A percentile compares a stretch with the other conserved stretches of the same genome.
These are phyloP conservation scores for Nymphalis urticae DNA, from an alignment of 2,888 invertebrate genomes.

Conservation along the genomic window DNA sequence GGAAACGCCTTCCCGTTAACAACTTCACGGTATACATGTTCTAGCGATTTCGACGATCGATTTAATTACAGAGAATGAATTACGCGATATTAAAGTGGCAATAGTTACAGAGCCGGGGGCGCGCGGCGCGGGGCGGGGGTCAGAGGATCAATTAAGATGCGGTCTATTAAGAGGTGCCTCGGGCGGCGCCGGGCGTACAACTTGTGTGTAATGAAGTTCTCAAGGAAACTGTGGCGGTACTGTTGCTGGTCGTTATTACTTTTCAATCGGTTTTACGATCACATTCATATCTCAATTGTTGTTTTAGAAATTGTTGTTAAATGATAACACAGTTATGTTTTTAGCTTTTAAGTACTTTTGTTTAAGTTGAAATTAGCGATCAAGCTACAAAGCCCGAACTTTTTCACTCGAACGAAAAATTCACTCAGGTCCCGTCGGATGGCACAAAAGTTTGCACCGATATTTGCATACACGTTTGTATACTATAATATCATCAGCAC, in stretches of 20 bases:
- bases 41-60: not conserved
- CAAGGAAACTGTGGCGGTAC: slow-evolving; percentile 9
- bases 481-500: too few species aligned
- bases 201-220: slow-evolving; percentile 31
- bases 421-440: too few species aligned
- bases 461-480: too few species aligned
- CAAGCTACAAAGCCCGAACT: too few species aligned
- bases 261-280: not conserved
- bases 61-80: slow-evolving; percentile 7
- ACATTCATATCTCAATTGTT: not conserved
- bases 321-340: too few species aligned
- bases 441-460: too few species aligned
- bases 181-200: slow-evolving; percentile 27
- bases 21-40: not conserved
- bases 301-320: too few species aligned
- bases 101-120: slow-evolving; percentile 7
- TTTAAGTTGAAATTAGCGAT: too few species aligned
- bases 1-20: not conserved
- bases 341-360: too few species aligned
- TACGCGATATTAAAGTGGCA: slow-evolving; percentile 14
- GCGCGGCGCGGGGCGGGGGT: not conserved
- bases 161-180: slow-evolving; percentile 28
- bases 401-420: too few species aligned
- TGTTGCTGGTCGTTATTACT: not conserved
- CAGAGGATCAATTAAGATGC: slow-evolving; percentile 34